Evolutionary conservation across 2,888 invertebrate genomes (phyloP), one percentile per base, ranked within the genome.

Genomic region (Acronicta alni): DNA sequence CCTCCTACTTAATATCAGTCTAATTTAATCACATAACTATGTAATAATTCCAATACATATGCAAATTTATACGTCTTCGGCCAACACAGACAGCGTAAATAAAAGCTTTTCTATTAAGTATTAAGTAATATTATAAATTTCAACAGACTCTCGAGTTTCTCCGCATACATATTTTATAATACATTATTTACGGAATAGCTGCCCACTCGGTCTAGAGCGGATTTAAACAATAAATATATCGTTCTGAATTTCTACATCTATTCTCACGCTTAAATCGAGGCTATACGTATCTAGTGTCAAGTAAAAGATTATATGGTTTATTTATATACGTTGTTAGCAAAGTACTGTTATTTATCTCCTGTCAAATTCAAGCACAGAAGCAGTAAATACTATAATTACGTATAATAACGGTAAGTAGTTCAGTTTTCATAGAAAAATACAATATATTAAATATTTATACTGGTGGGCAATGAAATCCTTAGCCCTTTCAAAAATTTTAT

Each of bases 171-270:
- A 69, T 55, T 65, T 72, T 65, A 72, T 61, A 60, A 67, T 57
- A 72, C 18, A 55, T 64, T 52, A 67, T 64, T 68, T 58, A 67
- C 54, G 45, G 60, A 63, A 67, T 58, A 48, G 41, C 56, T 48
- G 42, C 61, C 65, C 64, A 72, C 66, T 69, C 69, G 45, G 42
- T 41, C 43, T 57, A 57, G 44, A 66, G 57, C 49, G 57, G 58
- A 69, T 66, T 65, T 72, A 43, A 60, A 63, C 64, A 68, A 68
- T 72, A 72, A 59, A 72, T 59, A 66, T 59, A 58, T 69, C 58
- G 57, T 39, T 55, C 53, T 35, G 47, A 42, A 56, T 74, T 52
- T 56, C 45, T 38, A 39, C 23, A 44, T 52, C 42, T 45, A 57
- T 72, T 72, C 66, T 69, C 72, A 64, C 72, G 62, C 66, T 69